phyloP scores from a whole-genome alignment of 2,888 invertebrate genomes.

The Diloba caeruleocephala region DNA sequence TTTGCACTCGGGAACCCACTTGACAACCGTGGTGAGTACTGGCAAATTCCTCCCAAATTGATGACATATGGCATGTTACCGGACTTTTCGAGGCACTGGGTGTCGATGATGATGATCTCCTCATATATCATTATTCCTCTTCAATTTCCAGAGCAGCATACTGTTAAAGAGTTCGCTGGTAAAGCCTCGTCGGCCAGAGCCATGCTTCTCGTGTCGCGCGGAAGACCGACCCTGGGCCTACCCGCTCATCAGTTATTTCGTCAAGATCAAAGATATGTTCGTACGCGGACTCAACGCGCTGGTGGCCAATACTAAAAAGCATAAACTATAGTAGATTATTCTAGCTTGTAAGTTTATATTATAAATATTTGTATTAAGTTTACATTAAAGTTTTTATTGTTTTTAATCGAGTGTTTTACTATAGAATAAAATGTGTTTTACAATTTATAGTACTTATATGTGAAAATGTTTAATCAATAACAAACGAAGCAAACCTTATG shows the following conservation, averaged over 20 bases:
- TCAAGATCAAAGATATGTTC: slow-evolving; percentile 73
- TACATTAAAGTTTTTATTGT: slow-evolving; percentile 13
- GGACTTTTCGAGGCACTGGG: too few relatives aligned
- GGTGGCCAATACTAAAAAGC: slow-evolving; percentile 61
- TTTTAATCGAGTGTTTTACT: neutral
- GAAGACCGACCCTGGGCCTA: slow-evolving; percentile 76
- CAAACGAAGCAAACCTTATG: too few relatives aligned
- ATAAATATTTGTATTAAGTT: neutral
- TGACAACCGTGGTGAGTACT: too few relatives aligned
- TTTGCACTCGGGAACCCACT: too few relatives aligned
- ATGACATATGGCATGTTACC: too few relatives aligned
- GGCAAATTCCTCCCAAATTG: too few relatives aligned
- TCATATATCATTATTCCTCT: too few relatives aligned
- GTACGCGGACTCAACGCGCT: slow-evolving; percentile 67
- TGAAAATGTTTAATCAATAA: too few relatives aligned
- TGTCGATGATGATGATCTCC: too few relatives aligned
- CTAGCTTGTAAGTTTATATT: too few relatives aligned
- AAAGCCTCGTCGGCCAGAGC: slow-evolving; percentile 61
- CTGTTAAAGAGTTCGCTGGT: slow-evolving; percentile 70
- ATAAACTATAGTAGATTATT: slow-evolving; percentile 47
- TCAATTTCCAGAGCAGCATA: slow-evolving; percentile 73
- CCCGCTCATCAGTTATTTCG: slow-evolving; percentile 71
- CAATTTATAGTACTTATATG: too few relatives aligned
- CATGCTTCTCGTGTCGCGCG: slow-evolving; percentile 76
- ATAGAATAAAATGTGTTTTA: too few relatives aligned